phyloP scores from a whole-genome alignment of 2,113 vertebrate genomes.

The Chaetura pelagica region DNA sequence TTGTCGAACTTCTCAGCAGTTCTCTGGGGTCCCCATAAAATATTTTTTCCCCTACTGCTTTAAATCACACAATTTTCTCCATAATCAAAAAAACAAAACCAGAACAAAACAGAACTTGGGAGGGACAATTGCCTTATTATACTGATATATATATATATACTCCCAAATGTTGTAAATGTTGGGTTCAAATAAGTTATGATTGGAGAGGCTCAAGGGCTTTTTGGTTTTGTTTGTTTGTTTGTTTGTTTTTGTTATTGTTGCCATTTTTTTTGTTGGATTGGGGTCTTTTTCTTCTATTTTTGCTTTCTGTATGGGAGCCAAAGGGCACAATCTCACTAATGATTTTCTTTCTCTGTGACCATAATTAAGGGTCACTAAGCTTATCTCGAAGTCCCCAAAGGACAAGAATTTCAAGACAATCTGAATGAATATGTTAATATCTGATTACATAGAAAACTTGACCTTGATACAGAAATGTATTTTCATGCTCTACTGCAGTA shows the following conservation, averaged over 20 bases:
- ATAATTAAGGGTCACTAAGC: constrained; percentile 34
- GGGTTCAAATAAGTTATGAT: neutral
- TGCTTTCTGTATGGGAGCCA: neutral
- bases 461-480: neutral
- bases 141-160: neutral
- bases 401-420: neutral
- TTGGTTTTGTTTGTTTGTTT: neutral
- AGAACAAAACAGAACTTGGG: neutral
- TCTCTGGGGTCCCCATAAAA: neutral
- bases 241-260: neutral
- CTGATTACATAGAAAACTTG: constrained; percentile 4
- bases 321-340: constrained; percentile 30
- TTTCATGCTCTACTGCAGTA: neutral
- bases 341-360: neutral
- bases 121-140: neutral
- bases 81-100: neutral
- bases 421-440: constrained; percentile 9
- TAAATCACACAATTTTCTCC: neutral
- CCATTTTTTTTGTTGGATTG: neutral
- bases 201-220: neutral
- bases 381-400: neutral
- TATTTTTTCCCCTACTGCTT: neutral
- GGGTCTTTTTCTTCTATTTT: neutral
- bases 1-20: neutral
- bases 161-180: neutral